phyloP scores from a whole-genome alignment of 2,888 invertebrate genomes.

The Aplocera efformata region DNA sequence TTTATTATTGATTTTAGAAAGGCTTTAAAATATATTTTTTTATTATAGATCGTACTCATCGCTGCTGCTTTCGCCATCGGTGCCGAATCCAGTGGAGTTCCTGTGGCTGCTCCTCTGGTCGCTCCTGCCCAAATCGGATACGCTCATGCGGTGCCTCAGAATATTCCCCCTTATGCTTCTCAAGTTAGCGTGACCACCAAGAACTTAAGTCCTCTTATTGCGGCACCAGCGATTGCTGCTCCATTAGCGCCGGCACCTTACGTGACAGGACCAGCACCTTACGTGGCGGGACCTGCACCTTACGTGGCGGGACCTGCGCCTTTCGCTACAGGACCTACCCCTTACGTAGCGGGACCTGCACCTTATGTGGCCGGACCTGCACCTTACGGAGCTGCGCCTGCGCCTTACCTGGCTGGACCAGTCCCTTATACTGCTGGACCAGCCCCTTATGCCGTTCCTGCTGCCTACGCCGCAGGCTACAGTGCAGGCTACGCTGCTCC shows the following conservation, averaged over 20 bases:
- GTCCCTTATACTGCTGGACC: constrained; percentile 35
- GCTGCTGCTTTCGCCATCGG: constrained; percentile 60
- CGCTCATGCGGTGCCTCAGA: constrained; percentile 80
- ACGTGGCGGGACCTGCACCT: constrained; percentile 22
- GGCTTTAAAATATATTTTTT: not conserved
- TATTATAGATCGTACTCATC: constrained; percentile 62
- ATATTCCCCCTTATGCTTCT: constrained; percentile 82
- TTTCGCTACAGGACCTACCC: constrained; percentile 32
- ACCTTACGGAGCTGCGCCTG: constrained; percentile 33
- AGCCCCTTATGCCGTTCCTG: constrained; percentile 28
- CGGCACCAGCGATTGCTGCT: constrained; percentile 48
- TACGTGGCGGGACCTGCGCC: constrained; percentile 33
- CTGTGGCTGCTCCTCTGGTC: constrained; percentile 58
- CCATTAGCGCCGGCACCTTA: constrained; percentile 39
- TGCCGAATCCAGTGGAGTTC: constrained; percentile 60
- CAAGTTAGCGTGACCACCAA: constrained; percentile 79
- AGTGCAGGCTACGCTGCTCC: constrained; percentile 43
- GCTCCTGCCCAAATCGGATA: constrained; percentile 81
- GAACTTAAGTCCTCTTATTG: constrained; percentile 59
- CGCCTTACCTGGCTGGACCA: constrained; percentile 29
- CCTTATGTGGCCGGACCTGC: constrained; percentile 33
- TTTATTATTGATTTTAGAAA: not conserved
- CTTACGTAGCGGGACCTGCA: constrained; percentile 34
- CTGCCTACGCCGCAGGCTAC: constrained; percentile 31
- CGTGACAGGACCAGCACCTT: constrained; percentile 32